Percentiles rank a stretch among this genome's conserved stretches.
These are phyloP conservation scores for Caenorhabditis plicata DNA, from an alignment of 2,888 invertebrate genomes.

Conservation along the genomic window DNA sequence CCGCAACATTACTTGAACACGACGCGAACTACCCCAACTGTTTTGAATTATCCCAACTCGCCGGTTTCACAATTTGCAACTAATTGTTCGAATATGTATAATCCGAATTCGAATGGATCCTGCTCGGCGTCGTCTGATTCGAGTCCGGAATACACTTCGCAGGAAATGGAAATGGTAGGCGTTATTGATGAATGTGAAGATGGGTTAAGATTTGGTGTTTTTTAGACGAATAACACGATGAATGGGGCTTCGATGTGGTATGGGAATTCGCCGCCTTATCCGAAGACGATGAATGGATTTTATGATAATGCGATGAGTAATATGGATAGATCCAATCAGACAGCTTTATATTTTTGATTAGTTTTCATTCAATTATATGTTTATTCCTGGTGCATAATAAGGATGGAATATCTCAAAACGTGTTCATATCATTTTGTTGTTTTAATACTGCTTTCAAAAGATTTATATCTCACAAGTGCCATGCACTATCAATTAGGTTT, in stretches of 20 bases:
- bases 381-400: too few relatives aligned
- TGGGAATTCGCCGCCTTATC: not conserved
- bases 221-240: not conserved
- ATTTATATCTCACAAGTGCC: too few relatives aligned
- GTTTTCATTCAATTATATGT: too few relatives aligned
- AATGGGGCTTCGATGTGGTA: conserved; percentile 5
- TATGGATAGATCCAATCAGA: too few relatives aligned
- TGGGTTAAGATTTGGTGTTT: too few relatives aligned
- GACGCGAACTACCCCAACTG: conserved; percentile 11
- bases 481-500: too few relatives aligned
- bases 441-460: too few relatives aligned
- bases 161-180: not conserved
- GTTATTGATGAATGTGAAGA: not conserved
- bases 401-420: too few relatives aligned
- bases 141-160: conserved; percentile 3
- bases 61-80: not conserved
- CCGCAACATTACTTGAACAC: conserved; percentile 18
- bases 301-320: too few relatives aligned
- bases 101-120: not conserved
- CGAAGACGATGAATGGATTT: not conserved
- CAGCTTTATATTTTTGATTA: too few relatives aligned
- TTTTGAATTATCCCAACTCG: conserved; percentile 5
- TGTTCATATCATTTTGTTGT: too few relatives aligned
- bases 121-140: not conserved
- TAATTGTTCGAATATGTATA: not conserved